Percentiles rank a stretch among this genome's conserved stretches.
Evolutionary conservation across 2,888 invertebrate genomes (phyloP).

Genomic region (Tinea pellionella): DNA sequence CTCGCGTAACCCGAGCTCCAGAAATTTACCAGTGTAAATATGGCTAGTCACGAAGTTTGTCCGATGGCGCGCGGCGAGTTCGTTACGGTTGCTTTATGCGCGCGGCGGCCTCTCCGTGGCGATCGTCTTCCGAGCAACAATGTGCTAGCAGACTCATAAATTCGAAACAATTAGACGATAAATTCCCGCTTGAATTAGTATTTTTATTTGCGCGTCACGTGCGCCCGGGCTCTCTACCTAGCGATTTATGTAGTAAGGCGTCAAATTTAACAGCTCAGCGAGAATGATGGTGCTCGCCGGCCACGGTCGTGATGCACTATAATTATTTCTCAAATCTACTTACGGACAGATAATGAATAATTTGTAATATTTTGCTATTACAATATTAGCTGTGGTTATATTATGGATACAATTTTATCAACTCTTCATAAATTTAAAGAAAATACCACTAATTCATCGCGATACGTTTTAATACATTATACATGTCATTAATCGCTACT

Average conservation of each 20-base stretch:
- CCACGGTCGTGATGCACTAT: conserved; percentile 39
- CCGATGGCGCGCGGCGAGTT: conserved; percentile 29
- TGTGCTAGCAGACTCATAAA: conserved; percentile 47
- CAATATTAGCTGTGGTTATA: too few species aligned
- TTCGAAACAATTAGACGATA: conserved; percentile 58
- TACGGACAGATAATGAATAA: conserved; percentile 19
- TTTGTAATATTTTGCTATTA: not conserved
- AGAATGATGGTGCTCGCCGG: conserved; percentile 46
- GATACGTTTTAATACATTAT: too few species aligned
- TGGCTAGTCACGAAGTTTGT: conserved; percentile 40
- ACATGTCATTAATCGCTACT: not conserved
- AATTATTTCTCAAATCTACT: conserved; percentile 52
- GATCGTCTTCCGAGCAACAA: conserved; percentile 39
- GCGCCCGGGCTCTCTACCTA: conserved; percentile 40
- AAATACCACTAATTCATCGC: too few species aligned
- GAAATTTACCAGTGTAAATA: conserved; percentile 32
- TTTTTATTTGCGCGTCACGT: conserved; percentile 61
- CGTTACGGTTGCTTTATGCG: conserved; percentile 44
- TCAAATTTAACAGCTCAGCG: conserved; percentile 54
- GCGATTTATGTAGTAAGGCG: conserved; percentile 53
- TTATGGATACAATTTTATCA: too few species aligned
- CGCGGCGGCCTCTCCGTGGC: conserved; percentile 26
- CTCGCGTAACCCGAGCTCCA: conserved; percentile 24
- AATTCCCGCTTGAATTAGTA: conserved; percentile 53
- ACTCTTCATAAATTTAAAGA: too few species aligned